phyloP scores from a whole-genome alignment of 2,797 vertebrate genomes.

The Ptychadena robeensis region DNA sequence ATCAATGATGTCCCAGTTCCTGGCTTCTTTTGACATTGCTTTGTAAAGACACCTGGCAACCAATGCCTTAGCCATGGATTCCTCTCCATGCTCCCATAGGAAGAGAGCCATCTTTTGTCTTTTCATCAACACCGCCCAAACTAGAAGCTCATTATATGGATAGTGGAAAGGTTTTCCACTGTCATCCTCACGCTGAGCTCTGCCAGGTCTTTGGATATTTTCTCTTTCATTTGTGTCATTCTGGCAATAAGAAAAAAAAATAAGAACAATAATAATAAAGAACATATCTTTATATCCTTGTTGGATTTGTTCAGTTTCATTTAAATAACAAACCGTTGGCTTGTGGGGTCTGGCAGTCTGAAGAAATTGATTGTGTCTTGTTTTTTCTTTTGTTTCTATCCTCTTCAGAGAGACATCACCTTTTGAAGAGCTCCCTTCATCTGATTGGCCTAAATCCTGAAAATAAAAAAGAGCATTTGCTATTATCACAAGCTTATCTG shows the following conservation, averaged over 20 bases:
- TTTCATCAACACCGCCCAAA: slow-evolving; percentile 86
- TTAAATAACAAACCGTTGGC: slow-evolving; percentile 73
- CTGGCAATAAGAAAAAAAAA: slow-evolving; percentile 69
- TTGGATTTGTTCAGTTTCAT: background rate
- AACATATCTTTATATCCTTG: background rate
- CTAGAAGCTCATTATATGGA: slow-evolving; percentile 85
- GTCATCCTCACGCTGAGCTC: slow-evolving; percentile 81
- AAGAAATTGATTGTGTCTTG: slow-evolving; percentile 85
- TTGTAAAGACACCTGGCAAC: slow-evolving; percentile 84
- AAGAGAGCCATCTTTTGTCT: slow-evolving; percentile 86
- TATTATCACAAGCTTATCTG: background rate
- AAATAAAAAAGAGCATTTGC: background rate
- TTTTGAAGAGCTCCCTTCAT: slow-evolving; percentile 62
- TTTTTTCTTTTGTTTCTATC: slow-evolving; percentile 84
- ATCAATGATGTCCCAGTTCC: slow-evolving; percentile 83
- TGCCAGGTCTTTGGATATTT: slow-evolving; percentile 75
- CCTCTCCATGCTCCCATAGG: slow-evolving; percentile 87
- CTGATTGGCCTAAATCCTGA: background rate
- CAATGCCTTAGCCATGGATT: slow-evolving; percentile 86
- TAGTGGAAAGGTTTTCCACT: slow-evolving; percentile 81
- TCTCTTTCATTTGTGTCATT: slow-evolving; percentile 72
- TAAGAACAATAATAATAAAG: background rate
- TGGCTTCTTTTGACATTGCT: slow-evolving; percentile 83
- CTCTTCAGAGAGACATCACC: slow-evolving; percentile 79
- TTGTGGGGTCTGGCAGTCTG: slow-evolving; percentile 87